Base-by-base conservation (phyloP, 2,113 vertebrate species). In the Dipodomys merriami region DNA sequence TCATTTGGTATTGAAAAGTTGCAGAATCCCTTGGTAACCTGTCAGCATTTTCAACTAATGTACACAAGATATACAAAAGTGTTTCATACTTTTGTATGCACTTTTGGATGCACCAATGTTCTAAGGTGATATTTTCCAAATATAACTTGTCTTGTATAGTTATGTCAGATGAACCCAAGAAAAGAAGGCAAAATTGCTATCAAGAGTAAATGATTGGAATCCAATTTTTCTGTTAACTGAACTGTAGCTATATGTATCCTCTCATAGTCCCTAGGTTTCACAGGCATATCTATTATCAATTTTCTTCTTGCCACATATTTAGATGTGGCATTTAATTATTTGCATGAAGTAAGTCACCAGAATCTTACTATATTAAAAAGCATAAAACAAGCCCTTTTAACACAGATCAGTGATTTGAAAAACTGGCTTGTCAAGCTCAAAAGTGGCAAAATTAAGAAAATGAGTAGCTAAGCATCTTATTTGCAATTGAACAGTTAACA, bases 181-280 rank as follows among this genome's bases (percentile, higher is more conserved):
- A 96, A 68, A 95, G 91, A 96, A 91, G 83, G 73, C 64, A 95
- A 94, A 91, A 92, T 74, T 95, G 39, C 86, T 91, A 96, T 96
- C 80, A 90, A 91, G 86, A 94, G 80, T 83, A 96, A 92, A 95
- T 95, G 94, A 96, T 92, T 89, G 39, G 94, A 92, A 97, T 96
- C 69, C 92, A 96, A 93, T 96, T 97, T 97, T 95, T 97, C 94
- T 96, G 94, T 95, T 97, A 97, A 94, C 88, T 97, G 94, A 97
- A 95, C 95, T 95, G 95, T 96, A 82, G 68, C 87, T 57, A 64
- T 29, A 71, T 46, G 39, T 77, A 96, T 62, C 86, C 73, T 86
- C 65, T 83, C 86, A 94, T 86, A 94, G 89, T 80, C 46, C 30
- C 67, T 53, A 91, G 30, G 33, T 74, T 93, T 97, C 83, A 95